Conservation (phyloP, 2,113 vertebrate genomes). For the Sigmodon hispidus region DNA sequence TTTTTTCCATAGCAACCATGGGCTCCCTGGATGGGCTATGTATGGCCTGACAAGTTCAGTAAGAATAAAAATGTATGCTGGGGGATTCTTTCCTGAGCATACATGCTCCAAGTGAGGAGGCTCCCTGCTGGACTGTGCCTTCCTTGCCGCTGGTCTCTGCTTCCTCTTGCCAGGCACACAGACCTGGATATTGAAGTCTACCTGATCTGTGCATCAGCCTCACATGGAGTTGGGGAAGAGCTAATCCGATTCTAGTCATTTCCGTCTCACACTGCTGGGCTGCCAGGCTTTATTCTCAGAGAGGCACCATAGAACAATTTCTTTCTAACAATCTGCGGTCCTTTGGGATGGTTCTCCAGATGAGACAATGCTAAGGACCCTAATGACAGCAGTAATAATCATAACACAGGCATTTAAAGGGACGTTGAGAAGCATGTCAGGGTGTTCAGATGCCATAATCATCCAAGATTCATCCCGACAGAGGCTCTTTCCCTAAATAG, state of each 20-base stretch:
- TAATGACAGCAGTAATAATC: background rate
- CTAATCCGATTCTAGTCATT: background rate
- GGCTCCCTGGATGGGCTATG: background rate
- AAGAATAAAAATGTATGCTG: fast-evolving
- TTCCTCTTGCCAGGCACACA: background rate
- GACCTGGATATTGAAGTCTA: background rate
- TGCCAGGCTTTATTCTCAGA: background rate
- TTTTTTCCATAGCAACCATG: too few relatives aligned
- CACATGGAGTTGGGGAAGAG: background rate
- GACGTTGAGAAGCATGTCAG: background rate
- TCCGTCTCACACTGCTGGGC: background rate
- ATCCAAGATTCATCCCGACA: background rate
- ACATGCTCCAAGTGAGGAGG: fast-evolving
- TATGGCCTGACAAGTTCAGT: background rate
- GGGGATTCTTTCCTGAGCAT: fast-evolving
- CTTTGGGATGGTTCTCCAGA: background rate
- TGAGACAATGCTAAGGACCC: background rate
- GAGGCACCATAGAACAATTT: background rate
- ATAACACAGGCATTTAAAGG: background rate
- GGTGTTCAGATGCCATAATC: background rate
- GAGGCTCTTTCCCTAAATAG: constrained; percentile 65
- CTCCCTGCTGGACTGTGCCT: fast-evolving
- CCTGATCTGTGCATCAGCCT: background rate
- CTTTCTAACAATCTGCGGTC: background rate
- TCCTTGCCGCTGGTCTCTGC: background rate